phyloP scores from a whole-genome alignment of 2,888 invertebrate species.

The Drosophila mimica region DNA sequence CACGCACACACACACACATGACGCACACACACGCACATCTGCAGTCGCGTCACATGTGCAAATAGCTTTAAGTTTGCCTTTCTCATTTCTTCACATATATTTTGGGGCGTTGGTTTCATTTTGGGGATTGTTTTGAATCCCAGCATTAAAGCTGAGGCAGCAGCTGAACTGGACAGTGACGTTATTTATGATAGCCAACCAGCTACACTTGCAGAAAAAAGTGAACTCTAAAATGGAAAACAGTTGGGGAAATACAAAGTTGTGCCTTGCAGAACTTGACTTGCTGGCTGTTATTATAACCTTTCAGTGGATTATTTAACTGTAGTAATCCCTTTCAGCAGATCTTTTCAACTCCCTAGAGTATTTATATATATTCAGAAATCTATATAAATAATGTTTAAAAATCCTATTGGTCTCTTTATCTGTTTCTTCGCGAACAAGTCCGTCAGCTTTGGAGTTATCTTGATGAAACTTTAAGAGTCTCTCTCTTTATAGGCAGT shows the following conservation, averaged over 20 bases:
- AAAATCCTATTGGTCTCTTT: no score
- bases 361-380: no score
- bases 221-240: not conserved
- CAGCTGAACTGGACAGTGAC: slow-evolving; percentile 33
- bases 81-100: slow-evolving; percentile 1
- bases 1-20: slow-evolving; percentile 5
- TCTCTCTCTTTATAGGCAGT: no score
- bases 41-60: slow-evolving; percentile 46
- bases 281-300: not conserved
- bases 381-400: no score
- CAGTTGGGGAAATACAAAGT: not conserved
- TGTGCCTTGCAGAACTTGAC: not conserved
- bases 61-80: slow-evolving; percentile 42
- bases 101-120: slow-evolving; percentile 7
- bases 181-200: slow-evolving; percentile 39
- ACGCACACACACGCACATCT: slow-evolving; percentile 9
- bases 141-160: slow-evolving; percentile 14
- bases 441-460: no score
- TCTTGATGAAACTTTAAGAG: no score
- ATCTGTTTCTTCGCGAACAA: no score
- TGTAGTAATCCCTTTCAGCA: no score
- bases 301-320: no score
- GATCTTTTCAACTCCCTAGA: no score
- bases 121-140: not conserved
- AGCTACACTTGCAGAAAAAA: not conserved